phyloP scores from a whole-genome alignment of 2,888 invertebrate species.

The Rhingia campestris region DNA sequence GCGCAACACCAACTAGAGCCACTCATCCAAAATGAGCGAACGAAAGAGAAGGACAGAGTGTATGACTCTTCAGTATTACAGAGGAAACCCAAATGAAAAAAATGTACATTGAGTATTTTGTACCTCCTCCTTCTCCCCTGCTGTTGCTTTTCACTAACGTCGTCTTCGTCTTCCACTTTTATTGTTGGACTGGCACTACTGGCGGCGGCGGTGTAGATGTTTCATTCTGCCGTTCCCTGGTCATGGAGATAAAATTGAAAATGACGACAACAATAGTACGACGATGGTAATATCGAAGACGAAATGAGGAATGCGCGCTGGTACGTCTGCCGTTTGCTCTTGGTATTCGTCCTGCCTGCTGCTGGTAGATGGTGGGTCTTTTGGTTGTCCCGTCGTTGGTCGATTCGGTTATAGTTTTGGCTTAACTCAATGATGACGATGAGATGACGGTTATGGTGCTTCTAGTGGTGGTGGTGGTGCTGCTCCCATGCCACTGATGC shows the following conservation, averaged over 20 bases:
- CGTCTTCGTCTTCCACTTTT: conserved; percentile 37
- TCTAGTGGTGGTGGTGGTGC: conserved; percentile 1
- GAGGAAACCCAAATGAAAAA: conserved; percentile 42
- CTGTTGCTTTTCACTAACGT: conserved; percentile 10
- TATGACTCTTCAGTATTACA: background rate
- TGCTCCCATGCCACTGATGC: background rate
- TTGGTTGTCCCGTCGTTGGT: conserved; percentile 25
- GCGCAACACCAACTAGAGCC: conserved; percentile 62
- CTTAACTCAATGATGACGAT: conserved; percentile 10
- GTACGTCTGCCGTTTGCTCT: conserved; percentile 27
- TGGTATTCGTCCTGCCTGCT: conserved; percentile 19
- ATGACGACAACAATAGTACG: conserved; percentile 63
- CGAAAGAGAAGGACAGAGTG: conserved; percentile 37
- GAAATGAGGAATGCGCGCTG: conserved; percentile 62
- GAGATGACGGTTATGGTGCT: conserved; percentile 15
- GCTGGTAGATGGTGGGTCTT: conserved; percentile 21
- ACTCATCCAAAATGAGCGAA: conserved; percentile 33
- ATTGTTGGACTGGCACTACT: conserved; percentile 29
- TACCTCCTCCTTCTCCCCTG: conserved; percentile 13
- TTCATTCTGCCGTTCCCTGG: conserved; percentile 65
- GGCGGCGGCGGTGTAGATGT: conserved; percentile 45
- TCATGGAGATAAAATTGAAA: conserved; percentile 72
- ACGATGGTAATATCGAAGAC: conserved; percentile 61
- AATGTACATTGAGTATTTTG: conserved; percentile 28
- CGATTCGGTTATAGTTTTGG: conserved; percentile 31